phyloP scores from a whole-genome alignment of 2,113 vertebrate species.

The Pluvianellus socialis region DNA sequence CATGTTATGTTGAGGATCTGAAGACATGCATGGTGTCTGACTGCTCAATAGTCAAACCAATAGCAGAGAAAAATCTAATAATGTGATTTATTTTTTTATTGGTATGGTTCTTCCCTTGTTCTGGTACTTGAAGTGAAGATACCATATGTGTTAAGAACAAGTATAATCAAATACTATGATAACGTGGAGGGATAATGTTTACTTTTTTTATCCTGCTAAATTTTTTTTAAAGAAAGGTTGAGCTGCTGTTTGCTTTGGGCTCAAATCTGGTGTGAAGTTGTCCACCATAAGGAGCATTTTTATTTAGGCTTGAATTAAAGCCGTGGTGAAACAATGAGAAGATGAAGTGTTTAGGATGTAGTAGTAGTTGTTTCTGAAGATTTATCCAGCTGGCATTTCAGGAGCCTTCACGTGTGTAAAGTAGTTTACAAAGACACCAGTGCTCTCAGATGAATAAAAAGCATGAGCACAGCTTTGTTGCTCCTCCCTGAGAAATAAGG shows the following conservation, averaged over 20 bases:
- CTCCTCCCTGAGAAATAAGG: not conserved
- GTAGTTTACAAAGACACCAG: not conserved
- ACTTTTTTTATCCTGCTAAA: not conserved
- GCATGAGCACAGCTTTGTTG: not conserved
- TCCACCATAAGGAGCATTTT: not conserved
- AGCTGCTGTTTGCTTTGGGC: not conserved
- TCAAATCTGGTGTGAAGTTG: not conserved
- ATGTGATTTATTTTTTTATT: not conserved
- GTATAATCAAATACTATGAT: not conserved
- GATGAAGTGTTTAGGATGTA: not conserved
- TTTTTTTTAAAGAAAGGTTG: not conserved
- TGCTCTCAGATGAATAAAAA: not conserved
- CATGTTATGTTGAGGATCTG: fast-evolving
- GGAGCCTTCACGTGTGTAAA: not conserved
- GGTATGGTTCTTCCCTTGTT: not conserved
- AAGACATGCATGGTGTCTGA: not conserved
- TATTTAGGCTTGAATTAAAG: not conserved
- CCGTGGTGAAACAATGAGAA: not conserved
- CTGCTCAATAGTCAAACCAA: not conserved
- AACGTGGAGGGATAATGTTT: not conserved
- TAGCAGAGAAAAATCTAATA: not conserved
- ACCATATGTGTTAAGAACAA: not conserved
- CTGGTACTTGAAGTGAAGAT: not conserved
- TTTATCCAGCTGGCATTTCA: not conserved
- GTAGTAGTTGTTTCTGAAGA: not conserved